phyloP scores from a whole-genome alignment of 1,140 invertebrate species.

The Lordiphosa mommai region DNA sequence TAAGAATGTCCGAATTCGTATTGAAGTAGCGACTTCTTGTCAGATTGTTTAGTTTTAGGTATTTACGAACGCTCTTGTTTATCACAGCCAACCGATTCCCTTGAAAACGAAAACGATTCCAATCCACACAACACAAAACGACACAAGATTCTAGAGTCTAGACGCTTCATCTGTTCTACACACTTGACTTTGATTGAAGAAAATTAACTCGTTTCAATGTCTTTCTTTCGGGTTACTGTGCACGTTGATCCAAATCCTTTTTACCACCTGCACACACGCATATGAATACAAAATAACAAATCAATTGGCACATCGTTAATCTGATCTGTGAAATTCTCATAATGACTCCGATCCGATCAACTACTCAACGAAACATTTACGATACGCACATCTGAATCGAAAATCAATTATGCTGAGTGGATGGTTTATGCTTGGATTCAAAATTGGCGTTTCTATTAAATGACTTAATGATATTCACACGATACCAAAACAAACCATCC shows the following conservation, averaged over 20 bases:
- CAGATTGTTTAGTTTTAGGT: no score
- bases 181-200: conserved; percentile 6
- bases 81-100: no score
- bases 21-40: no score
- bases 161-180: not conserved
- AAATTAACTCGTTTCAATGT: conserved; percentile 26
- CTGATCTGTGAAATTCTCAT: conserved; percentile 8
- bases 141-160: not conserved
- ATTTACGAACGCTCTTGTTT: no score
- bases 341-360: no score
- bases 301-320: conserved; percentile 27
- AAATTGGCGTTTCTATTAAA: conserved; percentile 1
- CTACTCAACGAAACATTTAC: conserved; percentile 6
- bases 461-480: not conserved
- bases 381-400: conserved; percentile 1
- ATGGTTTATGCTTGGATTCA: conserved; percentile 8
- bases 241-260: conserved; percentile 17
- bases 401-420: not conserved
- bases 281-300: conserved; percentile 11
- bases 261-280: conserved; percentile 25
- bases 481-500: not conserved
- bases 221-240: conserved; percentile 15
- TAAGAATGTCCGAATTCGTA: no score
- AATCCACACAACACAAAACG: no score
- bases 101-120: no score